Conservation (phyloP, 2,113 vertebrate species). For the Apteryx owenii region DNA sequence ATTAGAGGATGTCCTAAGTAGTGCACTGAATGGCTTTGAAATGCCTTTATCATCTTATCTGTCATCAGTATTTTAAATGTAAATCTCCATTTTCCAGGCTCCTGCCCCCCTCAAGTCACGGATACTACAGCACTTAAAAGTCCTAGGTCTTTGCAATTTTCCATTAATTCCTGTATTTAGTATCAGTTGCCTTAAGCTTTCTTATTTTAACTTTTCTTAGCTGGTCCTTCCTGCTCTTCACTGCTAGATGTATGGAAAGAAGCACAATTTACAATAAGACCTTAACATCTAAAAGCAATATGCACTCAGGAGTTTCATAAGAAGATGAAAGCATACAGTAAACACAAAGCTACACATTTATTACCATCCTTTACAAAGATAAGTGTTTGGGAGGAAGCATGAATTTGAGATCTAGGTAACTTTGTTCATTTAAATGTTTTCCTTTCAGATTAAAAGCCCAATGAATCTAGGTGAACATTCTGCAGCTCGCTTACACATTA, state of each 20-base stretch:
- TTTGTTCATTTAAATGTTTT: too few species aligned
- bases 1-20: neutral
- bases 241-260: neutral
- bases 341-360: too few species aligned
- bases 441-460: neutral
- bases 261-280: neutral
- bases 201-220: neutral
- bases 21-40: neutral
- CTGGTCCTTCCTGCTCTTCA: neutral
- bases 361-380: too few species aligned
- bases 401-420: neutral
- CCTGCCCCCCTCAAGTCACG: neutral
- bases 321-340: neutral
- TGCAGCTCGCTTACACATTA: neutral
- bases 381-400: too few species aligned
- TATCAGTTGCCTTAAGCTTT: neutral
- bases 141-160: neutral
- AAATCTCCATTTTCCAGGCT: neutral
- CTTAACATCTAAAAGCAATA: neutral
- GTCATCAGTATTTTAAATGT: neutral
- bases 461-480: neutral
- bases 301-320: neutral
- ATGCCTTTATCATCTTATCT: neutral
- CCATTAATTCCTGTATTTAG: neutral
- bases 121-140: neutral